A percentile compares a stretch with the other conserved stretches of the same genome.
Evolutionary conservation across 2,797 vertebrate genomes (phyloP).

Genomic region (Sylvia borin): DNA sequence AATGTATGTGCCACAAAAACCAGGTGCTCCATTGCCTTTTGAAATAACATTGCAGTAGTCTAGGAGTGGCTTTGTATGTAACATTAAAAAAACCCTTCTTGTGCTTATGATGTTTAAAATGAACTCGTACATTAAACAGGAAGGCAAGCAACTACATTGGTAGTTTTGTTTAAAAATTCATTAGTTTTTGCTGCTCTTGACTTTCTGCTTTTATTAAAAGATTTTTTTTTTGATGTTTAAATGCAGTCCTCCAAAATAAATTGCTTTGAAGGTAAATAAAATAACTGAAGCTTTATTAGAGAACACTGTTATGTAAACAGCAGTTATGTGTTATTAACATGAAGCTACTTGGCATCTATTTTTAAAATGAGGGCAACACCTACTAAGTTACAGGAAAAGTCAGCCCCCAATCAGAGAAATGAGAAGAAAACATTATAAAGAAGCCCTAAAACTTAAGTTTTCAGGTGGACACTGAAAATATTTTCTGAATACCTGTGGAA

Average conservation of each 20-base stretch:
- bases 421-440: neutral
- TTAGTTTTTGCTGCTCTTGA: neutral
- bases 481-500: neutral
- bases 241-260: slow-evolving; percentile 5
- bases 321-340: neutral
- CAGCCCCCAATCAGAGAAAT: neutral
- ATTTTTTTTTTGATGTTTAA: neutral
- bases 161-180: neutral
- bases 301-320: neutral
- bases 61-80: neutral
- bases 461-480: neutral
- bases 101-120: neutral
- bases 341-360: neutral
- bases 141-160: neutral
- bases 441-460: neutral
- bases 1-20: neutral
- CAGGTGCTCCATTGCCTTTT: neutral
- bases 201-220: neutral
- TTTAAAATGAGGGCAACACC: neutral
- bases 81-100: neutral
- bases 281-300: neutral
- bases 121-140: neutral
- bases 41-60: neutral
- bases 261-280: neutral
- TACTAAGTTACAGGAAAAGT: neutral